A percentile compares a stretch with the other conserved stretches of the same genome.
Conservation (phyloP, 1,140 invertebrate species). For the Apolygus lucorum region DNA sequence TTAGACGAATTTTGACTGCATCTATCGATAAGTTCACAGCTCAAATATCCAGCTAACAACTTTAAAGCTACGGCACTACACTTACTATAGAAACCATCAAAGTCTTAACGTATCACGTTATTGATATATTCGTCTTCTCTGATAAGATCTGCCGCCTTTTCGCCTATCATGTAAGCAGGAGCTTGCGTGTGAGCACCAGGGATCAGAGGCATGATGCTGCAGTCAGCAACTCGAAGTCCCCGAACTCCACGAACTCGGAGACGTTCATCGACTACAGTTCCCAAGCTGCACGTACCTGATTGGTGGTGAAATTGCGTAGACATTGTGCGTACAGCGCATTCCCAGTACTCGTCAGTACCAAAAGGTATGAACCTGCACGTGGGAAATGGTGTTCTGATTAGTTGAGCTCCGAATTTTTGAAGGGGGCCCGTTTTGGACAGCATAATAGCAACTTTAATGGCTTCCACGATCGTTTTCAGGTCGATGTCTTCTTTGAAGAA, state of each 20-base stretch:
- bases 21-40: neutral
- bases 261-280: slow-evolving; percentile 44
- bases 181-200: slow-evolving; percentile 36
- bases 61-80: too few relatives aligned
- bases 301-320: slow-evolving; percentile 67
- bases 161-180: slow-evolving; percentile 48
- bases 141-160: slow-evolving; percentile 47
- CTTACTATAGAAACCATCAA: too few relatives aligned
- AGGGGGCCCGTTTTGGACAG: slow-evolving; percentile 37
- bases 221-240: slow-evolving; percentile 31
- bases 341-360: slow-evolving; percentile 61
- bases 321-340: slow-evolving; percentile 56
- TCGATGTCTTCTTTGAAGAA: slow-evolving; percentile 62
- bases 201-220: slow-evolving; percentile 30
- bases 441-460: slow-evolving; percentile 49
- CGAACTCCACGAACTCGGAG: slow-evolving; percentile 32
- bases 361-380: slow-evolving; percentile 53
- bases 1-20: neutral
- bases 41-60: too few relatives aligned
- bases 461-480: slow-evolving; percentile 56
- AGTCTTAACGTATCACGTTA: neutral
- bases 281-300: slow-evolving; percentile 56
- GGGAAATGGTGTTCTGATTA: slow-evolving; percentile 54
- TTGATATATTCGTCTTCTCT: slow-evolving; percentile 36
- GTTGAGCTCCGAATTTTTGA: slow-evolving; percentile 44